These are phyloP conservation scores for Hipparchia semele DNA, from an alignment of 2,888 invertebrate species.

Conservation along the genomic window DNA sequence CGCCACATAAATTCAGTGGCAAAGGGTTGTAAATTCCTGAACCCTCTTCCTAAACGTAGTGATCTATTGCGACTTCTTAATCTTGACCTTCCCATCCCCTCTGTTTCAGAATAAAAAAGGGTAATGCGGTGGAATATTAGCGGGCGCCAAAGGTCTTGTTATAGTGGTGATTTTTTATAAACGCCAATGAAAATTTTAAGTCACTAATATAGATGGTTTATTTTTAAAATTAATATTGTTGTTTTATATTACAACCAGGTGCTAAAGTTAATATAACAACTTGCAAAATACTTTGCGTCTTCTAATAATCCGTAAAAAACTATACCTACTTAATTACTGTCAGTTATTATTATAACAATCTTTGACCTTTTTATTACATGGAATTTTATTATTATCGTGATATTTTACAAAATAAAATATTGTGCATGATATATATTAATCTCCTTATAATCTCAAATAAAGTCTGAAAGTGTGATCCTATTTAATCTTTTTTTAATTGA, in stretches of 20 bases:
- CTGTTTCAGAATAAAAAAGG: constrained; percentile 29
- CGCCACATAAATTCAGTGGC: constrained; percentile 74
- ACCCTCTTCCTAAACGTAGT: constrained; percentile 60
- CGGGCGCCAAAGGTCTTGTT: constrained; percentile 46
- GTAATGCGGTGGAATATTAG: constrained; percentile 22
- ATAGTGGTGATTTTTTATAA: constrained; percentile 45
- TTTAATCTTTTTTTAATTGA: too few relatives aligned
- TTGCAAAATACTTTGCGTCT: neutral
- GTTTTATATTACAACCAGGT: neutral
- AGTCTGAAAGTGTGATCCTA: too few relatives aligned
- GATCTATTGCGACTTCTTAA: constrained; percentile 61
- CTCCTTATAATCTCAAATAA: too few relatives aligned
- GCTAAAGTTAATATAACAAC: neutral
- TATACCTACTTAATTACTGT: too few relatives aligned
- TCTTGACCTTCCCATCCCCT: constrained; percentile 45
- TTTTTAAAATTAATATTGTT: neutral
- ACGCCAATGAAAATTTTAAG: neutral
- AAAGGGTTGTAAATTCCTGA: constrained; percentile 80
- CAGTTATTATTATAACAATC: too few relatives aligned
- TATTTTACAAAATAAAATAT: too few relatives aligned
- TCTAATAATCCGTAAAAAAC: too few relatives aligned
- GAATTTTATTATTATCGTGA: too few relatives aligned
- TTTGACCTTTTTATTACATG: too few relatives aligned
- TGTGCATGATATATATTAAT: too few relatives aligned
- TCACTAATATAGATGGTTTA: constrained; percentile 1